Evolutionary conservation across 2,888 invertebrate species (phyloP).

Genomic region (Colostygia pectinataria): DNA sequence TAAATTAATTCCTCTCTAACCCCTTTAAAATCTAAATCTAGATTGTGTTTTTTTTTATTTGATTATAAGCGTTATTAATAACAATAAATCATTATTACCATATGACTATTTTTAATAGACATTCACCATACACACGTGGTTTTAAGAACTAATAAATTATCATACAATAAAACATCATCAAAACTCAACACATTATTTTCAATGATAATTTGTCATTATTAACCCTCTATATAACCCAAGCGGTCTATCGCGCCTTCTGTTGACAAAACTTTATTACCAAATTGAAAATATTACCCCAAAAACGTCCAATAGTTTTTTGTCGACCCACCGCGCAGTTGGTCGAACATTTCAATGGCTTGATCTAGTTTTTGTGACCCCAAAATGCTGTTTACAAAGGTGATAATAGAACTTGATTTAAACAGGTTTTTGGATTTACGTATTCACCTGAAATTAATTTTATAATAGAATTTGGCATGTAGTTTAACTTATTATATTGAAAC

Average conservation of each 20-base stretch:
- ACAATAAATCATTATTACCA: no score
- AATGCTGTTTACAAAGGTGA: constrained; percentile 52
- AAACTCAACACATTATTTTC: constrained; percentile 49
- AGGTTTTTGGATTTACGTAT: constrained; percentile 53
- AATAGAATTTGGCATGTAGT: constrained; percentile 27
- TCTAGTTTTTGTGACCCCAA: constrained; percentile 78
- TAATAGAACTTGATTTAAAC: constrained; percentile 70
- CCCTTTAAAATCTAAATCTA: no score
- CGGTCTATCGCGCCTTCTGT: constrained; percentile 71
- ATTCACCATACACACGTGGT: neutral
- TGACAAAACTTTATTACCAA: constrained; percentile 82
- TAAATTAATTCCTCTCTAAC: no score
- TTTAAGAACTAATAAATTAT: constrained; percentile 21
- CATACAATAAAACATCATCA: constrained; percentile 19
- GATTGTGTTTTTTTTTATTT: no score
- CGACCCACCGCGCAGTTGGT: constrained; percentile 62
- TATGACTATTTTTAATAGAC: neutral
- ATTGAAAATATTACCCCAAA: constrained; percentile 78
- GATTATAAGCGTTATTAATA: no score
- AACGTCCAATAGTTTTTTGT: constrained; percentile 68
- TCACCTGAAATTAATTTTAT: constrained; percentile 33
- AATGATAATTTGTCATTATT: constrained; percentile 75
- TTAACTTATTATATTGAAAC: no score
- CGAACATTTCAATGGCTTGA: constrained; percentile 57
- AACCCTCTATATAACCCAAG: constrained; percentile 61